Evolutionary conservation across 2,797 vertebrate genomes (phyloP), one percentile per base, ranked within the genome.

Genomic region (Craterocephalus amniculus): DNA sequence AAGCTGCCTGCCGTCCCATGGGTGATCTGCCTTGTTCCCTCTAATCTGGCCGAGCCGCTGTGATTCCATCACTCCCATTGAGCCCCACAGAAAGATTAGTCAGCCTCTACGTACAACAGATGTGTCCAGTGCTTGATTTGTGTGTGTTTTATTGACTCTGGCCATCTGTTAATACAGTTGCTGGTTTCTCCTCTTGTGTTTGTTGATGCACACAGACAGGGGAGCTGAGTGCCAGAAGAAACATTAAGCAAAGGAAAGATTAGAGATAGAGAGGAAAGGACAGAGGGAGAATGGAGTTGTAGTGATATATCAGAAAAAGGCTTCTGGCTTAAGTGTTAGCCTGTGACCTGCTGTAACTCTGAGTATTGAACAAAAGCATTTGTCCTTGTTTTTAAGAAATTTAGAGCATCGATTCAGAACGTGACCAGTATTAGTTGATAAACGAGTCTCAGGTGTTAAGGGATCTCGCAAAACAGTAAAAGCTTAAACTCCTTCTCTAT

Each of bases 141-240:
- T 93, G 93, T 87, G 89, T 92, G 89, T 92, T 94, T 94, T 94
- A 95, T 95, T 95, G 94, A 95, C 94, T 94, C 90, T 92, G 90
- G 88, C 93, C 93, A 95, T 95, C 94, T 95, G 94, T 95, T 95
- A 95, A 95, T 95, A 94, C 93, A 94, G 94, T 94, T 94, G 91
- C 93, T 88, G 83, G 87, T 90, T 94, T 91, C 86, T 89, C 84
- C 85, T 87, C 82, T 86, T 69, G 85, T 93, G 91, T 93, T 94
- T 94, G 92, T 94, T 92, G 93, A 94, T 89, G 89, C 92, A 88
- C 76, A 85, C 74, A 89, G 91, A 91, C 91, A 72, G 89, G 87
- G 84, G 82, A 83, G 78, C 77, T 1, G 75, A 88, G 89, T 81
- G 91, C 91, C 93, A 94, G 91, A 84, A 91, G 91, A 93, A 94